Evolutionary conservation across 1,140 invertebrate genomes (phyloP), one percentile per base, ranked within the genome.

Genomic region (Leptinotarsa texana): DNA sequence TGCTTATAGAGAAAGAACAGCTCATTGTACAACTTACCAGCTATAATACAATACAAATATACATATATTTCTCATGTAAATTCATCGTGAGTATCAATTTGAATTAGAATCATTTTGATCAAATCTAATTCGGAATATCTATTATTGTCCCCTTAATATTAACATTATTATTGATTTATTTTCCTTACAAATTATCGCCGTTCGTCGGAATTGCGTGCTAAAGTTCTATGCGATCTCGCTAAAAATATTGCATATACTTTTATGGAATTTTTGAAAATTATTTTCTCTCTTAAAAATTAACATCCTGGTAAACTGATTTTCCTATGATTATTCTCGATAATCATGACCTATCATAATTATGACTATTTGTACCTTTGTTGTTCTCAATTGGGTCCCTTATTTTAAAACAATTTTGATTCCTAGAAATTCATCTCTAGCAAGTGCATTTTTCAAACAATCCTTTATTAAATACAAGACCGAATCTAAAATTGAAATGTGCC

Each of bases 51-150:
- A 48, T 72, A 72, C 71, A 72, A 72, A 72, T 72, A 72, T 72
- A 72, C 71, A 72, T 72, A 65, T 65, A 72, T 22, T 33, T 72
- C 15, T 72, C 62, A 72, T 70, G 48, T 70, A 63, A 63, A 72
- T 72, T 51, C 6, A 33, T 72, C 71, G 71, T 72, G 71, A 65
- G 24, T 65, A 63, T 13, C 71, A 63, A 72, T 63, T 63, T 63
- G 18, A 72, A 63, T 63, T 72, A 24, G 33, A 24, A n/a, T 63
- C 57, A 72, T 63, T 21, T 70, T 70, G 47, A 49, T 51, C 18
- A 70, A 22, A 21, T 70, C 71, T 72, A 72, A 72, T 72, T 72
- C 71, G 71, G 71, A 72, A 63, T 72, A 72, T 63, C 71, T 72
- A 63, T 72, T 72, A 72, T 72, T 72, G 71, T 72, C 71, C 62